These are phyloP conservation scores for Alauda arvensis DNA, from an alignment of 2,797 vertebrate genomes.

Conservation along the genomic window DNA sequence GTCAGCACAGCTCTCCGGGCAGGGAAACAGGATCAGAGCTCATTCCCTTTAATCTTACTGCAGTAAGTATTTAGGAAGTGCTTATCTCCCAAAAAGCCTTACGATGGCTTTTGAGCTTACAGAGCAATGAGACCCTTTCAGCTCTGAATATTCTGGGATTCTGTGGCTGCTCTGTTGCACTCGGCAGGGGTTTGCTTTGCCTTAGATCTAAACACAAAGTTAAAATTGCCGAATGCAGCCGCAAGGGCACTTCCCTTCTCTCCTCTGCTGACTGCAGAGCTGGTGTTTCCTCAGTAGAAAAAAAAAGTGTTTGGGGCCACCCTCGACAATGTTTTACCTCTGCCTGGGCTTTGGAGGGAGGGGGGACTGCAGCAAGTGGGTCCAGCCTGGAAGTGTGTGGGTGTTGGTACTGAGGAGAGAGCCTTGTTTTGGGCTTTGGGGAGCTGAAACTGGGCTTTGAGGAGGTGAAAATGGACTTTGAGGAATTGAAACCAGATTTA, in stretches of 20 bases:
- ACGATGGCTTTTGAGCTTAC: constrained; percentile 43
- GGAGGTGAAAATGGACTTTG: neutral
- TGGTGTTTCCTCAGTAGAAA: neutral
- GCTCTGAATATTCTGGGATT: neutral
- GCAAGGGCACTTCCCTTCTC: neutral
- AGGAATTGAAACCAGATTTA: neutral
- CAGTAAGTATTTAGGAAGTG: constrained; percentile 35
- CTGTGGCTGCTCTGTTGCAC: neutral
- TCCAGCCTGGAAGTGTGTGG: neutral
- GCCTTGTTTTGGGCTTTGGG: neutral
- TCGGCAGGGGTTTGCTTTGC: neutral
- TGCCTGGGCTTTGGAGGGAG: neutral
- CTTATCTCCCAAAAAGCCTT: constrained; percentile 51
- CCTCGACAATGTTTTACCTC: neutral
- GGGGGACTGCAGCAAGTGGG: neutral
- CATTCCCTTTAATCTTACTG: constrained; percentile 27
- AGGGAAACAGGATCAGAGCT: constrained; percentile 25
- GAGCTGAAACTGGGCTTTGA: neutral
- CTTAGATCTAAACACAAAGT: neutral
- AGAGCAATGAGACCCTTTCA: constrained; percentile 17
- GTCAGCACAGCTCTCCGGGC: neutral
- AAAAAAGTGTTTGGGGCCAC: neutral
- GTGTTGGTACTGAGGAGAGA: neutral
- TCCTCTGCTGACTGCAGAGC: neutral
- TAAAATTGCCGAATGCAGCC: neutral